Base-by-base conservation (phyloP, 30 jellyfish, hydroid and myxozoan genomes). In the Catostylus mosaicus region DNA sequence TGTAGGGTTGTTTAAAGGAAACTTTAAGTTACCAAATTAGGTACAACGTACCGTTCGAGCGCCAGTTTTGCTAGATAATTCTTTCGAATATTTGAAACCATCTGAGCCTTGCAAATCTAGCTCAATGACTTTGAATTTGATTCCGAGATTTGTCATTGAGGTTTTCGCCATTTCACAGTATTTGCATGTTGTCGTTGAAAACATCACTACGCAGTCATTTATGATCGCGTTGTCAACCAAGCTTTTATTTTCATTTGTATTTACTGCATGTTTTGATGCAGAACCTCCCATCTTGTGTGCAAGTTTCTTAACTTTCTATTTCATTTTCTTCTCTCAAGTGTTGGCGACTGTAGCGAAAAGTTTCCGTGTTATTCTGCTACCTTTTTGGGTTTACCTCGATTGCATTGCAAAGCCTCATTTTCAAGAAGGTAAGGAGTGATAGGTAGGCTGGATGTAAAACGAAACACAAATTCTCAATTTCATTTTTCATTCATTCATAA, bases 91-190 rank as follows among this genome's bases (percentile, higher is more conserved):
- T 31, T 50, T 69, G 24, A 88, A 88, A 34, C 91, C 76, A 29
- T 73, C 78, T 1, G 63, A 35, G 27, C 91, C 93, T 30, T 67
- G 73, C 80, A 63, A 32, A 51, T 78, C 83, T 24, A 90, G 78
- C 62, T 90, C 98, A 0, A 83, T 71, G 22, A 68, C 83, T 43
- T 78, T 80, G 56, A 38, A 83, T 20, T 34, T 77, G 14, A 83
- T 78, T 9, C 90, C 89, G 26, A 83, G 59, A 5, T 85, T 74
- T 9, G 80, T 72, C 68, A 90, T 40, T 3, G 77, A 67, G 9
- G 81, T 80, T 60, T 90, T 90, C 33, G 98, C 90, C 51, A 61
- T 77, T n/a, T 71, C 75, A 80, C 98, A 90, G 90, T 77, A 90
- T 30, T 89, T 77, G 83, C 98, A 90, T 0, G 92, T 36, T 26